Base-by-base conservation (phyloP, 2,113 vertebrate species). In the Turdus rufiventris region DNA sequence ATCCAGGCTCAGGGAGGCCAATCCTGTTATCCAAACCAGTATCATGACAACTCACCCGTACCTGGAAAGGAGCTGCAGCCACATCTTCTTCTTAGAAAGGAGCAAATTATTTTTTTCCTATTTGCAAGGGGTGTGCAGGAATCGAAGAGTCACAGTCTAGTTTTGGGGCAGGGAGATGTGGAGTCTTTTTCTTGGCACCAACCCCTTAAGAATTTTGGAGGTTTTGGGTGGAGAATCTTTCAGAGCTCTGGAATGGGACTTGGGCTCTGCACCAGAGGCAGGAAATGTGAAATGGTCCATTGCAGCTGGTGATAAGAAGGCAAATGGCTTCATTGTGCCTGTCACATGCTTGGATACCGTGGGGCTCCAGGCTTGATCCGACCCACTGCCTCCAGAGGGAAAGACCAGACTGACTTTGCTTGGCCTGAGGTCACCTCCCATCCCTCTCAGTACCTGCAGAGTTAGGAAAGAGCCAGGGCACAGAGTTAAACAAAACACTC, bases 401-500 rank as follows among this genome's bases (percentile, higher is more conserved):
- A 63, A 48, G 24, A 50, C 34, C 47, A 1, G 45, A 12, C 20
- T 19, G 33, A 15, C 31, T 86, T 72, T 63, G 17, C 40, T 76
- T 56, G 51, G 65, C 45, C 25, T 70, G 65, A 83, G 76, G 61
- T 84, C 71, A 76, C 62, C 36, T 83, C 29, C 23, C 47, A 67
- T 34, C 21, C 14, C 10, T 74, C 34, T 33, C 10, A 28, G 40
- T 50, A 75, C 33, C 71, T 63, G 48, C 4, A 78, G 47, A 88
- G 25, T 47, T 25, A 50, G 43, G 74, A 89, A 73, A 68, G 33
- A 24, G 31, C 45, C 75, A 88, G 50, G 20, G 79, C 4, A 2
- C 26, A n/a, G 43, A 63, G 34, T 67, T 80, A 89, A 89, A 68
- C 5, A 13, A 85, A 96, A 73, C 63, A 66, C 25, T 88, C 53